Percentiles rank a stretch among this genome's conserved stretches.
phyloP scores from a whole-genome alignment of 2,888 invertebrate species.

The Hyposoter dolosus region DNA sequence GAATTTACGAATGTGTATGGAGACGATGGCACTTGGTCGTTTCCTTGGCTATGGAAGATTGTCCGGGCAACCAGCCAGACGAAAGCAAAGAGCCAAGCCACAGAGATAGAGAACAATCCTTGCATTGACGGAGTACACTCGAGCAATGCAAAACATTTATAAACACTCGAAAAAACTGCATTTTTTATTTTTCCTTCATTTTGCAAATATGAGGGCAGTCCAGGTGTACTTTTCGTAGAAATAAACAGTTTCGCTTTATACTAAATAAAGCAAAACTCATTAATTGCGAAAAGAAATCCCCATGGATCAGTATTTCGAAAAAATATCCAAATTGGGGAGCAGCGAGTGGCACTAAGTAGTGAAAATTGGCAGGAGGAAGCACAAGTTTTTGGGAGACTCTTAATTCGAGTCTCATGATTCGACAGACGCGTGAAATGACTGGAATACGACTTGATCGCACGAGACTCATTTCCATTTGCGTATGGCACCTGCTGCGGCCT shows the following conservation, averaged over 20 bases:
- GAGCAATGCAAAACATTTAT: not conserved
- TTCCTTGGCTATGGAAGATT: constrained; percentile 43
- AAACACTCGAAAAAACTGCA: not conserved
- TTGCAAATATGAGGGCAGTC: not conserved
- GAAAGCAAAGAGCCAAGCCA: constrained; percentile 4
- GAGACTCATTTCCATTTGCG: constrained; percentile 40
- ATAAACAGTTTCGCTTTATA: not conserved
- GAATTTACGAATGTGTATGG: not conserved
- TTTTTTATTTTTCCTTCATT: not conserved
- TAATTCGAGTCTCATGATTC: constrained; percentile 64
- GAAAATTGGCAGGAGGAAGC: not conserved
- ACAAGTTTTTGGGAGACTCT: constrained; percentile 13
- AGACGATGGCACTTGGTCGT: constrained; percentile 65
- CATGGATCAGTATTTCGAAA: not conserved
- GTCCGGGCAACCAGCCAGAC: constrained; percentile 58
- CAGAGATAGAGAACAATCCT: constrained; percentile 26
- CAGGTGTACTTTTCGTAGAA: not conserved
- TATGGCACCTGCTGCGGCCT: constrained; percentile 49
- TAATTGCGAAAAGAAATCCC: not conserved
- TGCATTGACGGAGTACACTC: constrained; percentile 20
- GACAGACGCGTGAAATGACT: constrained; percentile 61
- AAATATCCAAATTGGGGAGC: not conserved
- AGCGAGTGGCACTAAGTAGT: not conserved
- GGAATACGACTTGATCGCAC: constrained; percentile 63
- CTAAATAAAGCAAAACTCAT: not conserved